phyloP scores from a whole-genome alignment of 2,113 vertebrate species.

The Polypterus bichir region DNA sequence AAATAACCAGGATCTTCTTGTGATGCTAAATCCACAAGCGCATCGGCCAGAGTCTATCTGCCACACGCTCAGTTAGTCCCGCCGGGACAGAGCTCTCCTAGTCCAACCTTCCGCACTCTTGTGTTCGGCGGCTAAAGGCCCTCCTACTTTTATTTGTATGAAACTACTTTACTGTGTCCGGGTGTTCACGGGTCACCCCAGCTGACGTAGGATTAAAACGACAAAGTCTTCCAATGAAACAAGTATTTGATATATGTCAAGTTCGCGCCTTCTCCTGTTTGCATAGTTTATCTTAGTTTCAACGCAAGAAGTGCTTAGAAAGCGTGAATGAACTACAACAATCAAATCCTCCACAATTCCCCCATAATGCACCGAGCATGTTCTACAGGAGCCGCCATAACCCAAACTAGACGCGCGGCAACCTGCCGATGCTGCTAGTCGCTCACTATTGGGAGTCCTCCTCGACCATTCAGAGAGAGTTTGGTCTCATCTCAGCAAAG shows the following conservation, averaged over 20 bases:
- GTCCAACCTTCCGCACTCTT: constrained; percentile 11
- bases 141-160: background rate
- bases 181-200: no score
- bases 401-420: constrained; percentile 5
- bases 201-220: no score
- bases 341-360: constrained; percentile 24
- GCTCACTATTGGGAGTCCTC: background rate
- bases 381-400: constrained; percentile 5
- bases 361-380: constrained; percentile 37
- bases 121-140: constrained; percentile 22
- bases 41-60: no score
- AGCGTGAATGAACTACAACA: constrained; percentile 20
- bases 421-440: background rate
- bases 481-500: background rate
- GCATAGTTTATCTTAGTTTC: no score
- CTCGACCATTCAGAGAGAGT: background rate
- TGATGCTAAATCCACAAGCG: no score
- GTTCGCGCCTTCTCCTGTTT: no score
- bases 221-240: no score
- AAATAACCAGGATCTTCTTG: no score
- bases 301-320: no score
- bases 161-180: background rate
- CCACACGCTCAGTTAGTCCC: constrained; percentile 4
- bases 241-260: no score
- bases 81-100: constrained; percentile 12